Percentiles rank a stretch among this genome's conserved stretches.
Conservation (phyloP, 1,140 invertebrate genomes). For the Heliconius congener region DNA sequence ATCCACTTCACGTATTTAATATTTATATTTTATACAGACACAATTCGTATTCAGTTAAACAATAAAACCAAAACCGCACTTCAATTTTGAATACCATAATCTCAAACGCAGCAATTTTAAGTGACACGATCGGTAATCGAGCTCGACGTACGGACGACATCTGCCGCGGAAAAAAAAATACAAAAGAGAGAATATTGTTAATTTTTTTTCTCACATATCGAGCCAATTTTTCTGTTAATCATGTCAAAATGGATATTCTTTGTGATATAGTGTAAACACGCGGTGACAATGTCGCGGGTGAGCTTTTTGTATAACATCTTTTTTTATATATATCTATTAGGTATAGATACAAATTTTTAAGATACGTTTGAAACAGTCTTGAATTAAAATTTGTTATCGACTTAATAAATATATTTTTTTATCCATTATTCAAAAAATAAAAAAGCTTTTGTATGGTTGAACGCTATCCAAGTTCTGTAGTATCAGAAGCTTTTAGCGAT, state of each 20-base stretch:
- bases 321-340: too few relatives aligned
- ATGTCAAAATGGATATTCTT: slow-evolving; percentile 62
- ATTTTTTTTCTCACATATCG: slow-evolving; percentile 45
- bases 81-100: slow-evolving; percentile 35
- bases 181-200: slow-evolving; percentile 39
- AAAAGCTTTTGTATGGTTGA: too few relatives aligned
- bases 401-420: too few relatives aligned
- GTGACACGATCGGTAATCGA: slow-evolving; percentile 43
- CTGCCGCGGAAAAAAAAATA: slow-evolving; percentile 42
- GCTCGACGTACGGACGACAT: slow-evolving; percentile 42
- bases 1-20: not conserved
- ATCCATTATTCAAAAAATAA: too few relatives aligned
- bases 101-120: slow-evolving; percentile 41
- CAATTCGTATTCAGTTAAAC: not conserved
- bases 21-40: not conserved
- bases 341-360: not conserved
- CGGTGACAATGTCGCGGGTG: slow-evolving; percentile 46
- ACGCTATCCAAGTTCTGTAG: too few relatives aligned
- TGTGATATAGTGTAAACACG: slow-evolving; percentile 65
- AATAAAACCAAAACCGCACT: slow-evolving; percentile 15
- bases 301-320: slow-evolving; percentile 11
- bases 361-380: not conserved
- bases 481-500: too few relatives aligned
- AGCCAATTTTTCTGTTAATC: slow-evolving; percentile 71
- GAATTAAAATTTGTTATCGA: too few relatives aligned